phyloP scores from a whole-genome alignment of 2,113 vertebrate species.

The Marcusenius ussheri region DNA sequence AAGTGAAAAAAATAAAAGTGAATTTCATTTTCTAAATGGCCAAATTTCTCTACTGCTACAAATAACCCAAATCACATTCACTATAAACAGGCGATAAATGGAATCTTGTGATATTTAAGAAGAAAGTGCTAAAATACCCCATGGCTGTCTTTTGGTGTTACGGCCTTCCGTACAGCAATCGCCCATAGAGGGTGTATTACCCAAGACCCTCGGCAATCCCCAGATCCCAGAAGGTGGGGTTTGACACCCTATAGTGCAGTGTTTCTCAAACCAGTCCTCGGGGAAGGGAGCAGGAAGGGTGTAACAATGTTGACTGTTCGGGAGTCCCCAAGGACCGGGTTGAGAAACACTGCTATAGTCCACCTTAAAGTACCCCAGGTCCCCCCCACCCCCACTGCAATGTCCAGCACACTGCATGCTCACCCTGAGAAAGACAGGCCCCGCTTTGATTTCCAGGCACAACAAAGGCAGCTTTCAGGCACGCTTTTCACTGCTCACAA shows the following conservation, averaged over 20 bases:
- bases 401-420: not conserved
- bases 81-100: not conserved
- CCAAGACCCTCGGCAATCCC: not conserved
- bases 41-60: not conserved
- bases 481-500: constrained; percentile 44
- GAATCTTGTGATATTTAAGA: not conserved
- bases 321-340: not conserved
- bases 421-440: constrained; percentile 27
- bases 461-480: constrained; percentile 51
- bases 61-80: not conserved
- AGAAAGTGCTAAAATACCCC: not conserved
- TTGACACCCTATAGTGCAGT: not conserved
- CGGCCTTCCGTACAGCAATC: not conserved
- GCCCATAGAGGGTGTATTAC: not conserved
- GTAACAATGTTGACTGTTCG: not conserved
- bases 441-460: constrained; percentile 37
- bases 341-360: not conserved
- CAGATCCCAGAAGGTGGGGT: not conserved
- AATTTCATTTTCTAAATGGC: not conserved
- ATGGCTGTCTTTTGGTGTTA: not conserved
- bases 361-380: not conserved
- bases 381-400: not conserved
- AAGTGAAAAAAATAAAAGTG: not conserved
- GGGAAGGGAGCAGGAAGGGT: not conserved
- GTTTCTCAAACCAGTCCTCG: not conserved